Evolutionary conservation across 2,113 vertebrate species (phyloP), one percentile per base, ranked within the genome.

Genomic region (Ictalurus punctatus): DNA sequence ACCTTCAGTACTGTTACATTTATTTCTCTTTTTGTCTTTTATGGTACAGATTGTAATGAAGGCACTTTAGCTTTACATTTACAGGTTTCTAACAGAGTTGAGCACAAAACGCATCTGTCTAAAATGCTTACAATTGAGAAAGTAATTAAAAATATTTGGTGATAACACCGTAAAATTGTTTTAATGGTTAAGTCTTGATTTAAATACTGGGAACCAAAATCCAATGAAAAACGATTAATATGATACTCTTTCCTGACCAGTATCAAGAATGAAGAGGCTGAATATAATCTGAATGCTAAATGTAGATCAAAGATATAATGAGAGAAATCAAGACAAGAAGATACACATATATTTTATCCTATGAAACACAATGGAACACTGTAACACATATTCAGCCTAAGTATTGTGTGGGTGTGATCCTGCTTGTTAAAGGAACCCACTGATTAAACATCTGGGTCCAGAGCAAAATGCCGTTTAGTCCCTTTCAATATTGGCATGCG

Each of bases 381-480:
- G 17, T 30, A 65, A 19, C 16, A 27, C 59, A 82, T 82, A 40
- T 82, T 52, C 40, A 52, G 63, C 14, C 25, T 30, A 61, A 40
- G 82, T 79, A 40, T 63, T 25, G 40, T 85, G 44, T 74, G 17
- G 83, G 58, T 84, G 79, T 83, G 58, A 37, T 40, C 61, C 61
- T 13, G 44, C 56, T 69, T 34, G 85, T 79, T 71, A 73, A 44
- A 74, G 58, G 37, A 67, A 34, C 40, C 44, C 61, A n/a, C 48
- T 87, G 40, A 79, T 83, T 82, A 48, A 87, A 74, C 85, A 91
- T 91, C 88, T 89, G 90, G 87, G 74, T 86, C 27, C 21, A 40
- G 37, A 58, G 74, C 80, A 65, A 86, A 69, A 34, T 23, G 54
- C n/a, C 67, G 79, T 87, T 87, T 71, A 81, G 61, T 69, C 14